Evolutionary conservation across 2,888 invertebrate genomes (phyloP).

Genomic region (Cinara cedri): DNA sequence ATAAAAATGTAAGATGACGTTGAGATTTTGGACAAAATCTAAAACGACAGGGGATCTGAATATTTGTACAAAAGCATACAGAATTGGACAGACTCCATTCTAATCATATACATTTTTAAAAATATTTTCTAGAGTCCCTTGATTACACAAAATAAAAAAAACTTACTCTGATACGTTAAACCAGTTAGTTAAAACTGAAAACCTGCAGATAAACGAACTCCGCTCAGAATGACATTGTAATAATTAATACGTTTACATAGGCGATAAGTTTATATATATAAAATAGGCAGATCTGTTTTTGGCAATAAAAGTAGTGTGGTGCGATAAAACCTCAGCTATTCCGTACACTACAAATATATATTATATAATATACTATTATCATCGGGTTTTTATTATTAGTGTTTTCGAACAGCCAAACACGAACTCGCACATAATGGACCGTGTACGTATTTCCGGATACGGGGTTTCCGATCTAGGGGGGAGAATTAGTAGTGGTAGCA

Average conservation of each 20-base stretch:
- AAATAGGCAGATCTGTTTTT: background rate
- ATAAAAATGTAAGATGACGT: no score
- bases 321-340: background rate
- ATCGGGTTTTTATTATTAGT: slow-evolving; percentile 31
- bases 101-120: no score
- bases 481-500: background rate
- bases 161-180: no score
- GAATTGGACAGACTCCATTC: no score
- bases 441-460: slow-evolving; percentile 36
- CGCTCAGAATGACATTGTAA: no score
- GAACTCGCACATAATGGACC: background rate
- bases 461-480: slow-evolving; percentile 4
- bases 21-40: no score
- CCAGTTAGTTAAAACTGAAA: no score
- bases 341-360: background rate
- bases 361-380: background rate
- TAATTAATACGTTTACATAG: no score
- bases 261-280: background rate
- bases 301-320: background rate
- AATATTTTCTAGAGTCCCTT: no score
- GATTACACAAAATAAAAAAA: no score
- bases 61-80: no score
- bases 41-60: no score
- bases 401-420: slow-evolving; percentile 4
- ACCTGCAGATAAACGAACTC: background rate